Percentiles rank a stretch among this genome's conserved stretches.
Conservation (phyloP, 2,888 invertebrate species). For the Drosophila peninsularis region DNA sequence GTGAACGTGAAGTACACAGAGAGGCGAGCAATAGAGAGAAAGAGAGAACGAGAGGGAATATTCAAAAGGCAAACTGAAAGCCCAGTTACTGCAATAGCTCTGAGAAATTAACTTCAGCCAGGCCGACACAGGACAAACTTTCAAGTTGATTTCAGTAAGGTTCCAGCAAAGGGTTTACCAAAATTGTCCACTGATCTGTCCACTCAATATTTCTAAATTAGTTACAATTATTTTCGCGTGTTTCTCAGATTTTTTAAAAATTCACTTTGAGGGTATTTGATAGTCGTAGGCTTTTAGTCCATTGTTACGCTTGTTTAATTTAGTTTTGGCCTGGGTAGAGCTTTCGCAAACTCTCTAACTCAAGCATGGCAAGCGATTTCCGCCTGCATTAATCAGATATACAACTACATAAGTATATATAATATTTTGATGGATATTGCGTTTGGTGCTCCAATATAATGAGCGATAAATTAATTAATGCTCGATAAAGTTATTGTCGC, state of each 20-base stretch:
- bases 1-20: constrained; percentile 31
- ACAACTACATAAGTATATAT: neutral
- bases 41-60: neutral
- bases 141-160: constrained; percentile 22
- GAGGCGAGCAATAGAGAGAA: constrained; percentile 7
- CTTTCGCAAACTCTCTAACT: constrained; percentile 17
- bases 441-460: constrained; percentile 42
- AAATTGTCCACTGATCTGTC: neutral
- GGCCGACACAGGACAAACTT: constrained; percentile 33
- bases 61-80: constrained; percentile 15
- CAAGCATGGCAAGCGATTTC: neutral
- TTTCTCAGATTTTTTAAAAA: too few species aligned
- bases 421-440: neutral
- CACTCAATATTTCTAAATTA: too few species aligned
- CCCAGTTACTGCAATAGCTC: constrained; percentile 48
- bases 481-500: constrained; percentile 73
- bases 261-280: too few species aligned
- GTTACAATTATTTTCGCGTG: too few species aligned
- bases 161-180: neutral
- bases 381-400: neutral
- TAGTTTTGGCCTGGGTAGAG: constrained; percentile 25
- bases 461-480: constrained; percentile 75
- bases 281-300: neutral
- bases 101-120: constrained; percentile 30
- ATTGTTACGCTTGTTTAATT: constrained; percentile 23